Evolutionary conservation across 2,113 vertebrate genomes (phyloP).

Genomic region (Glaucidium brasilianum): DNA sequence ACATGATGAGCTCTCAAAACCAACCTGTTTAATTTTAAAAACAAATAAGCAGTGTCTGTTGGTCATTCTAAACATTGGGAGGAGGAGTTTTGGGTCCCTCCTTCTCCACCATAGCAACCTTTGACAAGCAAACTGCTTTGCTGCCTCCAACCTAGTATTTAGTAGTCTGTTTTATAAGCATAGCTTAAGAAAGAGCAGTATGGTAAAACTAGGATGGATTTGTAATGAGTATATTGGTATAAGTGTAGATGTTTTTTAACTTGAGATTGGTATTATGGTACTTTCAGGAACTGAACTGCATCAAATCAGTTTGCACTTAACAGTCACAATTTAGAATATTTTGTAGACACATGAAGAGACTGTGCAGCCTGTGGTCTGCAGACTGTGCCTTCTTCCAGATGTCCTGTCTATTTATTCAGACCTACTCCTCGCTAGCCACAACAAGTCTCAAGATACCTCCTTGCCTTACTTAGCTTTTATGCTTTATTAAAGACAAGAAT

Average conservation of each 20-base stretch:
- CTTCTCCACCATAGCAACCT: not conserved
- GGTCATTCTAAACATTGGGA: not conserved
- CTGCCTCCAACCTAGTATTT: not conserved
- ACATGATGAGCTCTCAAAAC: not conserved
- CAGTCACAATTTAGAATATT: not conserved
- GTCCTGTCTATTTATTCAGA: not conserved
- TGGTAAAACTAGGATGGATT: not conserved
- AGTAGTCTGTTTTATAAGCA: not conserved
- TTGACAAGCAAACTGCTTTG: not conserved
- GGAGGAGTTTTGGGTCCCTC: not conserved
- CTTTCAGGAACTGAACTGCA: not conserved
- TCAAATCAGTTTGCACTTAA: not conserved
- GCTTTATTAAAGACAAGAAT: not conserved
- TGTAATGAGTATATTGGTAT: not conserved
- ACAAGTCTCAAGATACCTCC: not conserved
- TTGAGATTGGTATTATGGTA: not conserved
- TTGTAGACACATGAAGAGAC: not conserved
- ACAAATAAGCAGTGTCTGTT: not conserved
- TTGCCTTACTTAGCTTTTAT: not conserved
- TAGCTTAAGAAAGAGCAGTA: not conserved
- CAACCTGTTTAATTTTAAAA: not conserved
- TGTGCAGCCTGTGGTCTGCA: not conserved
- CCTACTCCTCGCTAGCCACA: not conserved
- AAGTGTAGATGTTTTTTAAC: not conserved
- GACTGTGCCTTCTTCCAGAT: not conserved